phyloP scores from a whole-genome alignment of 2,888 invertebrate species.

The Synergus laeviventris region DNA sequence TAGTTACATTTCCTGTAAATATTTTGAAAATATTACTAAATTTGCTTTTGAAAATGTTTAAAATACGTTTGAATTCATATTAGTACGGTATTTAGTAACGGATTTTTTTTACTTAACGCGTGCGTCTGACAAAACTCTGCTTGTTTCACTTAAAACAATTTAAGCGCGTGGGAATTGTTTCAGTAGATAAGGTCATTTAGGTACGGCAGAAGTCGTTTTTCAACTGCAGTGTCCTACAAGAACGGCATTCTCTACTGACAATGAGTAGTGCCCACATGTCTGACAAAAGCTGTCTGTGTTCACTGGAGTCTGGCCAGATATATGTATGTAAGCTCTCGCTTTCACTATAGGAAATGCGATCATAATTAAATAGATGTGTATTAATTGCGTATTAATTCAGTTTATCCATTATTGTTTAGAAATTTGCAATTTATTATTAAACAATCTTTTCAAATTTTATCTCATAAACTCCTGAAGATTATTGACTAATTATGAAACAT shows the following conservation, averaged over 20 bases:
- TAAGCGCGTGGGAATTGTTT: not conserved
- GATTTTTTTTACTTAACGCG: not conserved
- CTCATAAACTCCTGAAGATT: too few relatives aligned
- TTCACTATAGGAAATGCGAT: not conserved
- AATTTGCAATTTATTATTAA: too few relatives aligned
- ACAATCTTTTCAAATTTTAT: too few relatives aligned
- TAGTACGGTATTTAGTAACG: not conserved
- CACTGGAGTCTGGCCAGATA: slow-evolving; percentile 11
- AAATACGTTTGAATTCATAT: too few relatives aligned
- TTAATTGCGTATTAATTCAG: too few relatives aligned
- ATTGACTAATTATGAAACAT: too few relatives aligned
- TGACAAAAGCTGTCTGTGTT: slow-evolving; percentile 2
- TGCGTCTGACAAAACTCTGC: not conserved
- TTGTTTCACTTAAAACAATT: not conserved
- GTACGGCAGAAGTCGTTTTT: slow-evolving; percentile 9
- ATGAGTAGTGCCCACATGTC: slow-evolving; percentile 11
- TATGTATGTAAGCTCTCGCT: not conserved
- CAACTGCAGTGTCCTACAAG: not conserved
- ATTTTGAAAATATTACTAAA: too few relatives aligned
- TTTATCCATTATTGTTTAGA: too few relatives aligned
- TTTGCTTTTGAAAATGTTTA: too few relatives aligned
- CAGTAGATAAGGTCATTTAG: not conserved
- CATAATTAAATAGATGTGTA: too few relatives aligned
- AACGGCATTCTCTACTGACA: slow-evolving; percentile 4
- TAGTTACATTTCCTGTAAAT: too few relatives aligned